Conservation (phyloP, 2,888 invertebrate genomes). For the Arenicola marina region DNA sequence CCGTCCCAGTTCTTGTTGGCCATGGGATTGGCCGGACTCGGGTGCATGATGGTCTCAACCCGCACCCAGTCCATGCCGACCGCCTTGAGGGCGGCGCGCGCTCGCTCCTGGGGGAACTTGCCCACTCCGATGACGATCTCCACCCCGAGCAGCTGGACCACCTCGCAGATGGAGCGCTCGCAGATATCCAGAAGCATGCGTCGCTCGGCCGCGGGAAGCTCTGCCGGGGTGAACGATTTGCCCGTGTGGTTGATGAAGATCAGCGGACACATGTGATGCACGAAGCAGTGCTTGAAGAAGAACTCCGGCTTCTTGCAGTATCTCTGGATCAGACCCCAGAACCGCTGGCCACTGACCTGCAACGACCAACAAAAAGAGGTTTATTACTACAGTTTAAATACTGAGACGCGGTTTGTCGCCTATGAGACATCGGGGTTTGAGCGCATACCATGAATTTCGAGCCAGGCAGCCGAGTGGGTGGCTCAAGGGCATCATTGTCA, state of each 20-base stretch:
- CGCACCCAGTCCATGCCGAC: conserved; percentile 47
- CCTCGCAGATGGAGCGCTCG: conserved; percentile 72
- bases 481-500: too few species aligned
- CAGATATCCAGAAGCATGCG: conserved; percentile 63
- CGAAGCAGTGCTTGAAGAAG: conserved; percentile 79
- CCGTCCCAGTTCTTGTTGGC: conserved; percentile 83
- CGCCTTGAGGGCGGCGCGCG: conserved; percentile 65
- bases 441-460: too few species aligned
- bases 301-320: conserved; percentile 73
- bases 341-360: conserved; percentile 72
- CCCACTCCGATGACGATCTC: conserved; percentile 80
- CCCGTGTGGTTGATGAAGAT: conserved; percentile 79
- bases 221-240: conserved; percentile 83
- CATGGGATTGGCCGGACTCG: conserved; percentile 77
- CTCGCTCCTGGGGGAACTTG: conserved; percentile 74
- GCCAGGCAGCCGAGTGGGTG: too few species aligned
- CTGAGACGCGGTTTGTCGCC: too few species aligned
- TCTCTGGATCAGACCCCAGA: conserved; percentile 80
- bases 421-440: too few species aligned
- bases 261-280: conserved; percentile 88
- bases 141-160: conserved; percentile 73
- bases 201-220: conserved; percentile 64
- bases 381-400: too few species aligned
- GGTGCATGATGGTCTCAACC: conserved; percentile 73
- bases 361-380: too few species aligned